Conservation (phyloP, 2,797 vertebrate genomes). For the Argentina silus region DNA sequence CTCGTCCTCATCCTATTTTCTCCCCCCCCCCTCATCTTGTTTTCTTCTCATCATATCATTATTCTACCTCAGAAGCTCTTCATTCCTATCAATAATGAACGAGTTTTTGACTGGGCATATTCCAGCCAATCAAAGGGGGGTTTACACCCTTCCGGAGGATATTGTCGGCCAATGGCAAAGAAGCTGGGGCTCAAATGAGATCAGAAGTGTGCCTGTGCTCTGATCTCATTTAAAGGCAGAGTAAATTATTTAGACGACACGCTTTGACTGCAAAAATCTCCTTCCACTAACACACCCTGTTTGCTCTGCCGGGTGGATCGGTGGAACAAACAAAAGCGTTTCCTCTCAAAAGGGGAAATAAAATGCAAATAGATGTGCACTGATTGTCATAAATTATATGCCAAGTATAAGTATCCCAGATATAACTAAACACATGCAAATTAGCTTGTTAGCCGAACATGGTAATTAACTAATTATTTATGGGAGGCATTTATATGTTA, state of each 20-base stretch:
- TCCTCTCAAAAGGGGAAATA: constrained; percentile 23
- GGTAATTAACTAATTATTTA: constrained; percentile 68
- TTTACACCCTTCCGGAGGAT: constrained; percentile 6
- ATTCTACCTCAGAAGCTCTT: constrained; percentile 48
- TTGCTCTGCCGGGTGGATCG: constrained; percentile 22
- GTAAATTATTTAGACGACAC: constrained; percentile 73
- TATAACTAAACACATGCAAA: constrained; percentile 74
- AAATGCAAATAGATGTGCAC: constrained; percentile 59
- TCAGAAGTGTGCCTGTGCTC: constrained; percentile 53
- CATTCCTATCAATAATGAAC: constrained; percentile 71
- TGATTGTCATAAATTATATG: constrained; percentile 51
- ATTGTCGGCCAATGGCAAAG: constrained; percentile 15
- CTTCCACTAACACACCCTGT: constrained; percentile 26
- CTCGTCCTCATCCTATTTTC: background rate
- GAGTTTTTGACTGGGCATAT: constrained; percentile 46
- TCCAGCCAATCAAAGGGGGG: constrained; percentile 49
- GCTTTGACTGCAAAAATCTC: constrained; percentile 49
- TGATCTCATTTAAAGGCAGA: constrained; percentile 60
- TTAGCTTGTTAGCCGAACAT: constrained; percentile 65
- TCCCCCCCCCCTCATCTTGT: constrained; percentile 38
- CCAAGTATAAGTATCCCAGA: constrained; percentile 54
- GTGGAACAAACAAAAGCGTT: constrained; percentile 24
- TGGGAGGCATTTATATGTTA: constrained; percentile 67
- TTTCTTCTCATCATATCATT: constrained; percentile 62
- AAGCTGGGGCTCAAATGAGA: constrained; percentile 56